Conservation (phyloP, 2,888 invertebrate genomes). For the Notocelia uddmanniana region DNA sequence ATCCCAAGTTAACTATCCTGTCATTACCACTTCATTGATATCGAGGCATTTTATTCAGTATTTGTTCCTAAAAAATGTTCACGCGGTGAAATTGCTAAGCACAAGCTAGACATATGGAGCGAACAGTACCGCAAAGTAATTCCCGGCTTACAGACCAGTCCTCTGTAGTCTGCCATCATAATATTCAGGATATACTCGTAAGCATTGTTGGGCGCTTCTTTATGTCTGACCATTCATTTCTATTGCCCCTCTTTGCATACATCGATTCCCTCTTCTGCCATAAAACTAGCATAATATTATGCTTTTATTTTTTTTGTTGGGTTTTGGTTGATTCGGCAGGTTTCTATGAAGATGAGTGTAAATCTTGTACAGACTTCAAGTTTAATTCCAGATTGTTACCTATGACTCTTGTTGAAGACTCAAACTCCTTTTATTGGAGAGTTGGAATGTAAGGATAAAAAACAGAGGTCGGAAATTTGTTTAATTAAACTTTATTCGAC, state of each 20-base stretch:
- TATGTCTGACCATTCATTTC: constrained; percentile 39
- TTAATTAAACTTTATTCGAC: too few relatives aligned
- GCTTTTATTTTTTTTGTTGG: constrained; percentile 29
- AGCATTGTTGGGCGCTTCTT: constrained; percentile 41
- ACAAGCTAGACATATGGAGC: neutral
- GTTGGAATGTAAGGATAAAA: neutral
- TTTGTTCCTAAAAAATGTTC: neutral
- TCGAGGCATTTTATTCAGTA: too few relatives aligned
- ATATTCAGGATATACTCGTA: constrained; percentile 30
- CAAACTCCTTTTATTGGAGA: neutral
- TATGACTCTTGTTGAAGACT: neutral
- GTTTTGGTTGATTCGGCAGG: constrained; percentile 29
- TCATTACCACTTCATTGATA: too few relatives aligned
- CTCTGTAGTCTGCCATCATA: constrained; percentile 23
- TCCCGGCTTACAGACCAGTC: neutral
- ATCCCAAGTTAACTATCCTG: too few relatives aligned
- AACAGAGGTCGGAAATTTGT: neutral
- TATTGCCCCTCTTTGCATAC: constrained; percentile 43
- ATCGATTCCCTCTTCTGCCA: constrained; percentile 36
- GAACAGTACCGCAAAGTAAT: constrained; percentile 10
- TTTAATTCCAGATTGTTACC: neutral
- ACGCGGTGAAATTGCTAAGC: neutral
- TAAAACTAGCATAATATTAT: constrained; percentile 45
- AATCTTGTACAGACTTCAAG: neutral
- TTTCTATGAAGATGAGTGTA: constrained; percentile 21